These are phyloP conservation scores for Paradisaea rubra DNA, from an alignment of 2,113 vertebrate species.

Conservation along the genomic window DNA sequence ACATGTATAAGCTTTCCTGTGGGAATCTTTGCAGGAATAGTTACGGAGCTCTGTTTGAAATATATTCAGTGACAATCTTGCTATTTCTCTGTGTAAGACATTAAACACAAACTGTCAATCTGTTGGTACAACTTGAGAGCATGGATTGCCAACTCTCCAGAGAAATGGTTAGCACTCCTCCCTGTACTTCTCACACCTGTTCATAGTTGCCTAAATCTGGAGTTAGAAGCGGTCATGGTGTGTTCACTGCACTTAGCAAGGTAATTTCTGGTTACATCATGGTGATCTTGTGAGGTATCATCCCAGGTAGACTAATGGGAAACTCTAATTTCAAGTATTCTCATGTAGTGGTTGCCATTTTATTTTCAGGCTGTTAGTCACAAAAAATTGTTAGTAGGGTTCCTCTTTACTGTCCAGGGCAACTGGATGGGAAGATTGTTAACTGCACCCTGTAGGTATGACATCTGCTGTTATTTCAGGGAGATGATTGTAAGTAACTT, in stretches of 20 bases:
- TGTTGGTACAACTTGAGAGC: not conserved
- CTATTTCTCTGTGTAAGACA: not conserved
- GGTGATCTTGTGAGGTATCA: not conserved
- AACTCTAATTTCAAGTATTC: not conserved
- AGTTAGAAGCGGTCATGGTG: accelerated
- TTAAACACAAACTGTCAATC: not conserved
- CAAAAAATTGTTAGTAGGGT: not conserved
- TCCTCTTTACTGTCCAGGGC: not conserved
- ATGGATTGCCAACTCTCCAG: not conserved
- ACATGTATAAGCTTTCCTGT: not conserved
- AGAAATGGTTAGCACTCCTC: not conserved
- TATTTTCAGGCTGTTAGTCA: not conserved
- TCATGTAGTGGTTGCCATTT: not conserved
- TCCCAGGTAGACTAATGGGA: not conserved
- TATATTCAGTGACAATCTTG: not conserved
- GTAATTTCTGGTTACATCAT: accelerated
- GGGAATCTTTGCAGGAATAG: not conserved
- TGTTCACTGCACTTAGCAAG: not conserved
- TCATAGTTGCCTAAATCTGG: not conserved
- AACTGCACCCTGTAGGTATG: not conserved
- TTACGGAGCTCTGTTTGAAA: not conserved
- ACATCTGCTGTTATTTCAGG: not conserved
- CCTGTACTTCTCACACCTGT: not conserved
- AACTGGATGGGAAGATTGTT: not conserved
- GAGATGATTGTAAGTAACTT: not conserved